Evolutionary conservation across 2,797 vertebrate genomes (phyloP).

Genomic region (Sebastes matsubarae): DNA sequence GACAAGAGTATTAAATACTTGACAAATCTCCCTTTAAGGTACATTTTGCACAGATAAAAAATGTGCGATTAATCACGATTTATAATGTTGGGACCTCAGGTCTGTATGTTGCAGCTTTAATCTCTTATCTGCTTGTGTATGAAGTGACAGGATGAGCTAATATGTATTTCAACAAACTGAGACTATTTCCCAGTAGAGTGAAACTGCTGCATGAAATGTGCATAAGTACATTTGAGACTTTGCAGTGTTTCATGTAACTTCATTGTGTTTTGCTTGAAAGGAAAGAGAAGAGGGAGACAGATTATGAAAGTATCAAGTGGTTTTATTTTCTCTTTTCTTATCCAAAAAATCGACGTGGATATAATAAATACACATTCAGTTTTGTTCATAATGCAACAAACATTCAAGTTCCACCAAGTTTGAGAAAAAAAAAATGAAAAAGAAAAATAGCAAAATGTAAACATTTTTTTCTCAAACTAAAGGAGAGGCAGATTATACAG

Average conservation of each 20-base stretch:
- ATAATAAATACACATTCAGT: slow-evolving; percentile 76
- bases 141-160: neutral
- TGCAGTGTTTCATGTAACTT: neutral
- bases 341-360: slow-evolving; percentile 63
- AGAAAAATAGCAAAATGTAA: slow-evolving; percentile 68
- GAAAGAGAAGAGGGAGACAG: slow-evolving; percentile 14
- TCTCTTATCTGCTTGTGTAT: neutral
- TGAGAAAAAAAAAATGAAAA: slow-evolving; percentile 21
- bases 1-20: too few species aligned
- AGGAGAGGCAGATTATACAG: slow-evolving; percentile 54
- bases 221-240: neutral
- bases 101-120: neutral
- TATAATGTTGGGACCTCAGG: too few species aligned
- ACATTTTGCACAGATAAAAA: too few species aligned
- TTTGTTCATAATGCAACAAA: slow-evolving; percentile 76
- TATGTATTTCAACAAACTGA: neutral
- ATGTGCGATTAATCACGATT: too few species aligned
- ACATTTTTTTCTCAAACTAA: slow-evolving; percentile 42
- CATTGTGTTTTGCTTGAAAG: neutral
- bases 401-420: slow-evolving; percentile 55
- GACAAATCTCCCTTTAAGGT: too few species aligned
- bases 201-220: neutral
- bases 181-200: neutral
- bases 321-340: slow-evolving; percentile 58
- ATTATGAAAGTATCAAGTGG: slow-evolving; percentile 45